These are phyloP conservation scores for Oscheius sp. DNA, from an alignment of 2,888 invertebrate species.

Conservation along the genomic window DNA sequence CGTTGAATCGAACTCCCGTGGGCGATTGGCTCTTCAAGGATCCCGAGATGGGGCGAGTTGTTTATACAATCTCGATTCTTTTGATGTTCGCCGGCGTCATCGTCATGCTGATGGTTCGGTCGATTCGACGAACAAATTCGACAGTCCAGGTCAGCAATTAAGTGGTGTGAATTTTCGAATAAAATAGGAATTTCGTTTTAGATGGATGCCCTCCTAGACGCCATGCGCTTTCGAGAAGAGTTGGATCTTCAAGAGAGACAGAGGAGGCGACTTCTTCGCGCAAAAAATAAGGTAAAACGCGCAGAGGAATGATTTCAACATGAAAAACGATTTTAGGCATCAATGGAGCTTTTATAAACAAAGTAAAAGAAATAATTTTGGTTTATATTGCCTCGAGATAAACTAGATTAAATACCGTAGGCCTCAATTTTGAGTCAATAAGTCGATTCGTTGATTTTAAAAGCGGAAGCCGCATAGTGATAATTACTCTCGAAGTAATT, in stretches of 20 bases:
- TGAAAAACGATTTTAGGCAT: too few relatives aligned
- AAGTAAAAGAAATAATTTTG: too few relatives aligned
- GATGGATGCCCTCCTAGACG: conserved; percentile 66
- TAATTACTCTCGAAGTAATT: too few relatives aligned
- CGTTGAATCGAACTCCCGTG: background rate
- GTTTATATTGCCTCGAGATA: too few relatives aligned
- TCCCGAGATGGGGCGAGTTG: conserved; percentile 62
- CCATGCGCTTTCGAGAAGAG: conserved; percentile 68
- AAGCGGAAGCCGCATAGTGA: too few relatives aligned
- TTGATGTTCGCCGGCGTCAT: conserved; percentile 66
- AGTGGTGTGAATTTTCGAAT: too few relatives aligned
- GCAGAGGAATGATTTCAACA: too few relatives aligned
- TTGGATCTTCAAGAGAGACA: conserved; percentile 64
- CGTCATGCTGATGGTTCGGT: conserved; percentile 65
- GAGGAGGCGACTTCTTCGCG: conserved; percentile 50
- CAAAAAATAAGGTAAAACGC: conserved; percentile 39
- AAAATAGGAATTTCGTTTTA: conserved; percentile 24
- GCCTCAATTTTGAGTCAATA: too few relatives aligned
- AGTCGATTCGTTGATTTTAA: too few relatives aligned
- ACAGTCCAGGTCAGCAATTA: conserved; percentile 46
- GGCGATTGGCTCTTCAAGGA: conserved; percentile 40
- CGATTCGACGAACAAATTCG: conserved; percentile 60
- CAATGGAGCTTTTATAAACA: too few relatives aligned
- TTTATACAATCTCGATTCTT: conserved; percentile 66
- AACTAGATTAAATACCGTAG: too few relatives aligned